A percentile compares a stretch with the other conserved stretches of the same genome.
Conservation (phyloP, 2,797 vertebrate species). For the Ibycter americanus region DNA sequence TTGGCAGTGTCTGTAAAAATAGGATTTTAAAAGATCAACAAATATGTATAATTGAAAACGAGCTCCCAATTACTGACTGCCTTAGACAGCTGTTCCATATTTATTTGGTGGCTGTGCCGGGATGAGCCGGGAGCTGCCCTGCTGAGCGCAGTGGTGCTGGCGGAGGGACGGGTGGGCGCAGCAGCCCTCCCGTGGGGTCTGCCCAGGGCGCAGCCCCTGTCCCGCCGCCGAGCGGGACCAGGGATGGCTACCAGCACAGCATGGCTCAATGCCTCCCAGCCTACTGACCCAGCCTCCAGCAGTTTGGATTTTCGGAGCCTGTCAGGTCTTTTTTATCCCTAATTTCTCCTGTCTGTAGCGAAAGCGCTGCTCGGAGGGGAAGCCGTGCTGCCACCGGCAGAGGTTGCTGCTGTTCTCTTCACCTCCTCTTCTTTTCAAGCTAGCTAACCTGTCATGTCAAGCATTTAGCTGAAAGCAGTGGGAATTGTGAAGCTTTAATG, state of each 20-base stretch:
- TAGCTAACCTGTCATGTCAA: slow-evolving; percentile 66
- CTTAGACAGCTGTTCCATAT: neutral
- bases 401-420: slow-evolving; percentile 45
- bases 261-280: neutral
- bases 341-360: neutral
- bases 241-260: rapidly evolving
- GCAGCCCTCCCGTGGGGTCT: neutral
- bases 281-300: neutral
- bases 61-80: neutral
- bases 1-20: neutral
- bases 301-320: neutral
- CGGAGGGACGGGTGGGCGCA: neutral
- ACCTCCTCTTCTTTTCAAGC: neutral
- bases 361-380: neutral
- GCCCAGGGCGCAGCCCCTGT: neutral
- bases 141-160: neutral
- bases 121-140: neutral
- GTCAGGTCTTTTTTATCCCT: neutral
- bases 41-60: neutral
- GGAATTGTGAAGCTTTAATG: slow-evolving; percentile 73
- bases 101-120: neutral
- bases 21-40: neutral
- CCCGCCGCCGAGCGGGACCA: neutral
- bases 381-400: neutral
- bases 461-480: slow-evolving; percentile 60